Base-by-base conservation (phyloP, 2,113 vertebrate genomes). In the Psilopsiagon aurifrons region DNA sequence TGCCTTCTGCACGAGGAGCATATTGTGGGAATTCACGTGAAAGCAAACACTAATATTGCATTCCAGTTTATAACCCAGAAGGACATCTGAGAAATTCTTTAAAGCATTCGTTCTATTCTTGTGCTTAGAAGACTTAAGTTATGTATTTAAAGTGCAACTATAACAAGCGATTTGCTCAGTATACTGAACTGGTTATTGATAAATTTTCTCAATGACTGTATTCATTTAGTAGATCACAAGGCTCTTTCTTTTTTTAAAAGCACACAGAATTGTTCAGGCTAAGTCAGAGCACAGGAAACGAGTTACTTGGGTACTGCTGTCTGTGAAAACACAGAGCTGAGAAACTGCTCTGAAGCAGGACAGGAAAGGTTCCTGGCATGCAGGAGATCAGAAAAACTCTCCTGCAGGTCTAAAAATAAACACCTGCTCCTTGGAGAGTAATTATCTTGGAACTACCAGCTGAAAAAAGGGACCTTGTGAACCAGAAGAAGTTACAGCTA, bases 361-460 rank as follows among this genome's bases (percentile, higher is more conserved):
- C 12, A 74, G 63, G 22, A 89, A 92, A 90, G 7, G 10, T 70
- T 93, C 64, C 59, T 78, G 79, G 46, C 33, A 70, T 46, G 12
- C 11, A 71, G 41, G 41, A 96, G 82, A 95, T 96, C 88, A 96
- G 93, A 96, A 90, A 68, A 90, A 78, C 75, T 92, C 39, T 95
- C 52, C 77, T 75, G 74, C 81, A 95, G 91, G 74, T 89, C 69
- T 95, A 76, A 94, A 95, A 97, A 92, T 78, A 81, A 95, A 47
- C 19, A 37, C 66, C 88, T 91, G 66, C 89, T 97, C 95, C 15
- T 0, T 64, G 81, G 93, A 95, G 83, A 97, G 66, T 87, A 96
- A 96, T 97, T 96, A 89, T 95, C 62, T 89, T 92, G 62, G 62
- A 92, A 71, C 66, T 92, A 69, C 66, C 94, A 94, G 66, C 94